Evolutionary conservation across 2,797 vertebrate species (phyloP), one percentile per base, ranked within the genome.

Genomic region (Thalassophryne amazonica): DNA sequence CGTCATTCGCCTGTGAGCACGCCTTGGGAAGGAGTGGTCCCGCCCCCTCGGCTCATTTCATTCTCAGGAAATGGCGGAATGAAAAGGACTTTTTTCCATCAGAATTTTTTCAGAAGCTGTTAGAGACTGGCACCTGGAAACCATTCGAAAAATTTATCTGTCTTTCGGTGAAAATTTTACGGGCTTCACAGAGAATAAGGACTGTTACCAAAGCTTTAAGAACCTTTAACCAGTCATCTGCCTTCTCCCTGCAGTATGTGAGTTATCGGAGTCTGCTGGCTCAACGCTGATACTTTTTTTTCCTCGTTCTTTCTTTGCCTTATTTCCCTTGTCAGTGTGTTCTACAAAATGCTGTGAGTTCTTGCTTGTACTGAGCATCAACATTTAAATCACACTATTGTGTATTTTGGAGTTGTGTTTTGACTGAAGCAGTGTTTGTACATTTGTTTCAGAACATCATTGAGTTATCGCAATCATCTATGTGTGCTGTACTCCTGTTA

Each of bases 211-310:
- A 52, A 78, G 63, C 62, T 48, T 6, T 24, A 60, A 23, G 73
- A 76, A 78, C 74, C 59, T 57, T 52, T n/a, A 57, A 53, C 35
- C 65, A 55, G 80, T 91, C 84, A 89, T 83, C 83, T 86, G 88
- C 87, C 77, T 73, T 61, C 52, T 73, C 58, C 64, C 38, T 47
- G 73, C 78, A 72, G 69, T 69, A 65, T 73, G 64, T 72, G 59
- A 71, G 69, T 87, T 70, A 68, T 55, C 71, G 13, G 33, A 75
- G 75, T 82, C 76, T 83, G 76, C 76, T 85, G 84, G 87, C 69
- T 80, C 51, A 74, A 61, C 60, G 34, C 41, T 31, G 63, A 57
- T 62, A 23, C 41, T 17, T 3, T 36, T 23, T n/a, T 8, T 10
- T 14, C 9, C 9, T 10, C 4, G 31, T 14, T 9, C 10, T 10